Base-by-base conservation (phyloP, 1,140 invertebrate genomes). In the Cotesia glomerata region DNA sequence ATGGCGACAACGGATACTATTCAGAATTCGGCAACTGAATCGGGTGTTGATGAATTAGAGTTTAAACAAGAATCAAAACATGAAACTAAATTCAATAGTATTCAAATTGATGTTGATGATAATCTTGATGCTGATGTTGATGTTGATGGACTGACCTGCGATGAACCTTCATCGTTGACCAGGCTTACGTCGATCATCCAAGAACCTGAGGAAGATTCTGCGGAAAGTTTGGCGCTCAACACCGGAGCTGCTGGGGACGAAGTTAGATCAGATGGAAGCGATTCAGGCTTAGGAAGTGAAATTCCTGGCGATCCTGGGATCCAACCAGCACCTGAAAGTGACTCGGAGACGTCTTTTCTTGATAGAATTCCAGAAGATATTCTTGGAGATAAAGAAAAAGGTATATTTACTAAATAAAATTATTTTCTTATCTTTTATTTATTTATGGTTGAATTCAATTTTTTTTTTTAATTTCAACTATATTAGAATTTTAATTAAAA, bases 251-350 rank as follows among this genome's bases (percentile, higher is more conserved):
- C 77, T 5, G 78, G 81, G 7, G 84, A 89, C 51, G 89, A 90
- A 67, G 85, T 91, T 4, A 84, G 92, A 69, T 93, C 92, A 5
- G 93, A 95, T 80, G 93, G 93, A 3, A 95, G 93, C 59, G 94
- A 95, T 82, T 95, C 93, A 1, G 94, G 94, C 0, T 80, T 95
- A 32, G 92, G 91, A 1, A 90, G 89, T 36, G 92, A 93, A 80
- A 87, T 89, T 39, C 87, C 87, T 35, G 90, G 90, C 13, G 88
- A 90, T 76, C 63, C 84, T 18, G 82, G 84, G 36, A 80, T 81
- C 65, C 81, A 81, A 2, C 86, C 85, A 61, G 85, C 86, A 51
- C 85, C 81, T 4, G 85, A 87, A 75, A 90, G 87, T 74, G 87
- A 88, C 74, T 88, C 86, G 7, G 89, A 90, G 77, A 88, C 86